phyloP scores from a whole-genome alignment of 2,113 vertebrate genomes.

The Cygnus buccinator region DNA sequence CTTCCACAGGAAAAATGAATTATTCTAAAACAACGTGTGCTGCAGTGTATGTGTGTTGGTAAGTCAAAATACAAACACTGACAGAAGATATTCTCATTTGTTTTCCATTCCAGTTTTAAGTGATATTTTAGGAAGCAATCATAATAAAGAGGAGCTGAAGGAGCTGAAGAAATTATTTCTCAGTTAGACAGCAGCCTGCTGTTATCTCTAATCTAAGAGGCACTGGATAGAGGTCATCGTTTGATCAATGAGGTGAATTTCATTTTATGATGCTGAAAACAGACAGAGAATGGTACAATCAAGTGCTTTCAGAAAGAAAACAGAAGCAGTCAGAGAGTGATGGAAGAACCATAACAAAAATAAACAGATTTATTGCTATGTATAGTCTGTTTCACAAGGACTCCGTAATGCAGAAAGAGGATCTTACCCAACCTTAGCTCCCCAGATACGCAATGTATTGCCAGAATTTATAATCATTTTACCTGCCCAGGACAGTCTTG shows the following conservation, averaged over 20 bases:
- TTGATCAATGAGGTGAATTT: conserved; percentile 46
- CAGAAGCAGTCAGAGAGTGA: neutral
- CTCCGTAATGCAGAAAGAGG: neutral
- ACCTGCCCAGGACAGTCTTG: neutral
- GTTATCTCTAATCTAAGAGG: conserved; percentile 40
- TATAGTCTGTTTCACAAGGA: neutral
- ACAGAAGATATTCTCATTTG: conserved; percentile 48
- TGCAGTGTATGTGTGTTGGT: neutral
- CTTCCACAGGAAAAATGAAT: conserved; percentile 10
- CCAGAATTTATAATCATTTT: neutral
- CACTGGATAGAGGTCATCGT: conserved; percentile 16
- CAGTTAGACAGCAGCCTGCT: conserved; percentile 44
- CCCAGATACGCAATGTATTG: neutral
- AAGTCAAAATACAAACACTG: conserved; percentile 48
- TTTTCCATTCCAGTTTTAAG: conserved; percentile 54
- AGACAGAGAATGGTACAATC: neutral
- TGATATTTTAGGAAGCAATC: conserved; percentile 58
- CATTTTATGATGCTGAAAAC: conserved; percentile 24
- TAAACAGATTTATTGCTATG: neutral
- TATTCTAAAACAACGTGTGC: neutral
- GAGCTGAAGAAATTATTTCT: conserved; percentile 61
- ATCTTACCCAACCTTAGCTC: neutral
- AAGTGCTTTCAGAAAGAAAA: conserved; percentile 10
- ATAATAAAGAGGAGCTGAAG: conserved; percentile 48
- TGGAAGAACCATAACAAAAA: conserved; percentile 6